Base-by-base conservation (phyloP, 2,888 invertebrate genomes). In the Sialis fuliginosa region DNA sequence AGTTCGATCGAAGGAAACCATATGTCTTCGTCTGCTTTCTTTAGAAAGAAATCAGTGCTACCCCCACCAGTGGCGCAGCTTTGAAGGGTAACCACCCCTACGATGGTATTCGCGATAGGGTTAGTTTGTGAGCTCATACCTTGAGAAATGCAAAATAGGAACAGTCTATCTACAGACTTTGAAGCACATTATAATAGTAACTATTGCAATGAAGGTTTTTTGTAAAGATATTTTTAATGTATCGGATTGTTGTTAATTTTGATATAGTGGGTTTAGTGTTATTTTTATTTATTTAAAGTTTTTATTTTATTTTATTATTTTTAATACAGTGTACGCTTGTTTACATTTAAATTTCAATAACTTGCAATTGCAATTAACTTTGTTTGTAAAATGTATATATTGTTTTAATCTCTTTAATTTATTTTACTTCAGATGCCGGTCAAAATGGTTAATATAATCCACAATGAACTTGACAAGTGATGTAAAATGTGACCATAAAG, bases 61-160 rank as follows among this genome's bases (percentile, higher is more conserved):
- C 13, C 39, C 39, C 39, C 39, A 39, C 39, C 13, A 39, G 39
- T 22, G 9, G n/a, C 10, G 39, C 13, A 7, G 39, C 10, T 10
- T 39, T 22, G 39, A 22, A 13, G 13, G 39, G 39, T 10, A 39
- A 39, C 39, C 5, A 39, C 39, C 39, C 39, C 39, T 39, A 13
- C 13, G 39, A 39, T 39, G 39, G 12, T 13, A 39, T 13, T 39
- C 39, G 13, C 39, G 39, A 39, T 39, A 39, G 22, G 22, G 22
- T 22, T 22, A 22, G 22, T 39, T 22, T 22, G 10, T 22, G 13
- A 10, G 39, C 10, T 13, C 39, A 13, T 39, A 39, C 39, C 39
- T 39, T 13, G 39, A 13, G 13, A 45, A 35, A 45, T 45, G 45
- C 39, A 45, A 45, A 45, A 45, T 45, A 45, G 40, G 45, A 39